Conservation (phyloP, 2,797 vertebrate genomes). For the Gallinago solitaria region DNA sequence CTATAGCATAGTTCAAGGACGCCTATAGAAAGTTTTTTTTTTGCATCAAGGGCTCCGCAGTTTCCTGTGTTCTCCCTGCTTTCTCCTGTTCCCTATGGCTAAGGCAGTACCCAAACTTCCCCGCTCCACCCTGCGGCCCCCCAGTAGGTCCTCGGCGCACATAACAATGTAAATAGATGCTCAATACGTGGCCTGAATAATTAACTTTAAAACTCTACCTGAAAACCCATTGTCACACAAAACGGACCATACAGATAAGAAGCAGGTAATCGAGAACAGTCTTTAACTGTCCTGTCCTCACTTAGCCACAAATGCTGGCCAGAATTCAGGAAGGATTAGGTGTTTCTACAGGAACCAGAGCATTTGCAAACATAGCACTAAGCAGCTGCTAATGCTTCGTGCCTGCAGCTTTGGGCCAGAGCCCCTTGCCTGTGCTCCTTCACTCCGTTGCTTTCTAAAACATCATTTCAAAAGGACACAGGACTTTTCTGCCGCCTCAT, state of each 20-base stretch:
- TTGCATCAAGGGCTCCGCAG: not conserved
- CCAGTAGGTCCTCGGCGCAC: not conserved
- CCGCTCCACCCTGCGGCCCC: not conserved
- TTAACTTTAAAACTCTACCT: slow-evolving; percentile 23
- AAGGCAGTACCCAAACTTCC: not conserved
- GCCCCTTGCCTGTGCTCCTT: not conserved
- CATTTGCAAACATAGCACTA: slow-evolving; percentile 53
- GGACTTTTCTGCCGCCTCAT: not conserved
- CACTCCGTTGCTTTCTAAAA: not conserved
- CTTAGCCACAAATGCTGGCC: slow-evolving; percentile 19
- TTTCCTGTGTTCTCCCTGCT: not conserved
- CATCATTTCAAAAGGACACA: not conserved
- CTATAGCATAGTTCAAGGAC: not conserved
- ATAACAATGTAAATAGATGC: slow-evolving; percentile 5
- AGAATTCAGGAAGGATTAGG: slow-evolving; percentile 63
- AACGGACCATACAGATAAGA: slow-evolving; percentile 33
- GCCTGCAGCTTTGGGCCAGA: not conserved
- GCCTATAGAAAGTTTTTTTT: not conserved
- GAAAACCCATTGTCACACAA: slow-evolving; percentile 56
- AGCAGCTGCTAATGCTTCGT: slow-evolving; percentile 43
- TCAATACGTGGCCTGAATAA: not conserved
- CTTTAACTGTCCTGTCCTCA: not conserved
- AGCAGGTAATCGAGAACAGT: slow-evolving; percentile 4
- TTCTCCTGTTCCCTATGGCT: not conserved
- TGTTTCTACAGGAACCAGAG: slow-evolving; percentile 55